Conservation (phyloP, 2,888 invertebrate species). For the Netelia virgata region DNA sequence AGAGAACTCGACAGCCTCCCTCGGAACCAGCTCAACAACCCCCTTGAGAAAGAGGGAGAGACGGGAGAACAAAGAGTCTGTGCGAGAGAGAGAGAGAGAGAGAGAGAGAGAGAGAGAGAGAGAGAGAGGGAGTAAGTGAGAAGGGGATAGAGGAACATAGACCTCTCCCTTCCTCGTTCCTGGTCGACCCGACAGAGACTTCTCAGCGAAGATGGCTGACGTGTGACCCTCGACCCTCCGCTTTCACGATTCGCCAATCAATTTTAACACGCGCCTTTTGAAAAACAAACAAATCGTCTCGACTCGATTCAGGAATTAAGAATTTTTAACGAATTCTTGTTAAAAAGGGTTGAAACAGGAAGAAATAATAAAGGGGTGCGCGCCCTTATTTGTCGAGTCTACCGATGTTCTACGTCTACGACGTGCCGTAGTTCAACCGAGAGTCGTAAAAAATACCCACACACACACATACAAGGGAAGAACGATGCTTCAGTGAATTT, state of each 20-base stretch:
- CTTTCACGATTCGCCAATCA: conserved; percentile 41
- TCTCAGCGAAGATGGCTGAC: conserved; percentile 65
- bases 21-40: conserved; percentile 59
- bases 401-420: conserved; percentile 74
- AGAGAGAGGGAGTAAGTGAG: conserved; percentile 40
- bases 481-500: conserved; percentile 50
- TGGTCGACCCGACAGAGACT: conserved; percentile 48
- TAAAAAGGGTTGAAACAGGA: not conserved
- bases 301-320: not conserved
- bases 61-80: conserved; percentile 35
- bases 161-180: conserved; percentile 44
- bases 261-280: not conserved
- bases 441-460: too few relatives aligned
- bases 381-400: conserved; percentile 24
- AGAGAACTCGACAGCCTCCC: conserved; percentile 59
- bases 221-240: conserved; percentile 58
- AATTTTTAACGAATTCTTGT: too few relatives aligned
- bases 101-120: not conserved
- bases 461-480: not conserved
- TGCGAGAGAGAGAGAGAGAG: not conserved
- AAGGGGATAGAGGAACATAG: conserved; percentile 12
- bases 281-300: not conserved
- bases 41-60: conserved; percentile 61
- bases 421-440: conserved; percentile 74
- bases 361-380: not conserved